Evolutionary conservation across 2,113 vertebrate genomes (phyloP).

Genomic region (Brachypteracias leptosomus): DNA sequence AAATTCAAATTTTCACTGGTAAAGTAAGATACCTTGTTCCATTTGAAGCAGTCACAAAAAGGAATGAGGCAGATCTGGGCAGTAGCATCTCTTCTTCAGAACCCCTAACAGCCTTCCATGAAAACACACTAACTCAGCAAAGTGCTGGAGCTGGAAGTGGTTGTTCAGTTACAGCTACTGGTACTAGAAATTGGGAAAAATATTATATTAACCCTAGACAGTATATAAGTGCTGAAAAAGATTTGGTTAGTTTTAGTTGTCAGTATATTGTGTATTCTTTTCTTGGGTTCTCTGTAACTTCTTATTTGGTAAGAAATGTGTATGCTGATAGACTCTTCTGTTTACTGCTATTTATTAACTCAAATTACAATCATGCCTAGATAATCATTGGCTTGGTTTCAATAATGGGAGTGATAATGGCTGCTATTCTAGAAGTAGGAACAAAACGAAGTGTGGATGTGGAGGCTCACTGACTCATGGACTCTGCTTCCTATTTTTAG

Average conservation of each 20-base stretch:
- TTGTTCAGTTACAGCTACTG: not conserved
- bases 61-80: not conserved
- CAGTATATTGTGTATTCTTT: not conserved
- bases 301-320: not conserved
- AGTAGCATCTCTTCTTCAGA: not conserved
- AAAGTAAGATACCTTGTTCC: not conserved
- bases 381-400: constrained; percentile 14
- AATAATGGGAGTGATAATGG: not conserved
- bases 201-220: not conserved
- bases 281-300: not conserved
- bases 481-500: not conserved
- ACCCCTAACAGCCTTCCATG: not conserved
- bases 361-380: not conserved
- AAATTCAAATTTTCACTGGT: not conserved
- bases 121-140: not conserved
- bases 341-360: not conserved
- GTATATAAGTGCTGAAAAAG: not conserved
- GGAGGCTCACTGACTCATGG: not conserved
- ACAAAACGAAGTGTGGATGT: not conserved
- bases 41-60: not conserved
- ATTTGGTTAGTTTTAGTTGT: not conserved
- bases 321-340: not conserved
- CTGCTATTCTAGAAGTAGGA: not conserved
- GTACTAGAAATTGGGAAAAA: not conserved
- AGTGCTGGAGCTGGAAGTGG: not conserved